These are phyloP conservation scores for Setophaga petechia DNA, from an alignment of 2,113 vertebrate species.

Conservation along the genomic window DNA sequence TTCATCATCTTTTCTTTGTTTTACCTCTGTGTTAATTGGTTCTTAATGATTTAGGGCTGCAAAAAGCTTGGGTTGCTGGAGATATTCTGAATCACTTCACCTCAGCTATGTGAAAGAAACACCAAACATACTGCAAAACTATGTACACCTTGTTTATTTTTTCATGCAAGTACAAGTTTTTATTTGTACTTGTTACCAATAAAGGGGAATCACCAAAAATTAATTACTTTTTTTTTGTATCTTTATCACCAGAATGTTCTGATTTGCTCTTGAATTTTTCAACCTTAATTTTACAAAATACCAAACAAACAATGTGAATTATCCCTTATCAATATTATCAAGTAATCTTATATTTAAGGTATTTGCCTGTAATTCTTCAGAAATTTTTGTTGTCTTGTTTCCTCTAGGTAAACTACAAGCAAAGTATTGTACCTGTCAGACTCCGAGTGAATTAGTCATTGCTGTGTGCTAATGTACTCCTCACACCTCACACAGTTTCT, in stretches of 20 bases:
- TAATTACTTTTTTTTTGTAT: neutral
- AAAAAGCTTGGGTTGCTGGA: neutral
- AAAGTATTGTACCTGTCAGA: neutral
- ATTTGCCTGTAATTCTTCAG: neutral
- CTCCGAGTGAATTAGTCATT: neutral
- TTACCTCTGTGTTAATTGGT: neutral
- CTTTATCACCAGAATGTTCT: neutral
- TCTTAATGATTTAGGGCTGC: neutral
- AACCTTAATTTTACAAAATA: neutral
- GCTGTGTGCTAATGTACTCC: neutral
- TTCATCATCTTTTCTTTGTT: neutral
- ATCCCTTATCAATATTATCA: neutral
- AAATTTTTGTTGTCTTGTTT: neutral
- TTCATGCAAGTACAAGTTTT: neutral
- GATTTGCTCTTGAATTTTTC: neutral
- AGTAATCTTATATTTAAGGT: neutral
- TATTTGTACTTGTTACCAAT: slow-evolving; percentile 13
- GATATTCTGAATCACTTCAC: neutral
- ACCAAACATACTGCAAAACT: neutral
- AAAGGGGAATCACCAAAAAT: neutral
- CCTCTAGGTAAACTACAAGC: neutral
- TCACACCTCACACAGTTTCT: neutral
- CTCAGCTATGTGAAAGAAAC: neutral
- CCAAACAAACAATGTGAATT: neutral
- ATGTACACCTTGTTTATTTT: neutral